phyloP scores from a whole-genome alignment of 2,797 vertebrate species.

The Vespertilio murinus region DNA sequence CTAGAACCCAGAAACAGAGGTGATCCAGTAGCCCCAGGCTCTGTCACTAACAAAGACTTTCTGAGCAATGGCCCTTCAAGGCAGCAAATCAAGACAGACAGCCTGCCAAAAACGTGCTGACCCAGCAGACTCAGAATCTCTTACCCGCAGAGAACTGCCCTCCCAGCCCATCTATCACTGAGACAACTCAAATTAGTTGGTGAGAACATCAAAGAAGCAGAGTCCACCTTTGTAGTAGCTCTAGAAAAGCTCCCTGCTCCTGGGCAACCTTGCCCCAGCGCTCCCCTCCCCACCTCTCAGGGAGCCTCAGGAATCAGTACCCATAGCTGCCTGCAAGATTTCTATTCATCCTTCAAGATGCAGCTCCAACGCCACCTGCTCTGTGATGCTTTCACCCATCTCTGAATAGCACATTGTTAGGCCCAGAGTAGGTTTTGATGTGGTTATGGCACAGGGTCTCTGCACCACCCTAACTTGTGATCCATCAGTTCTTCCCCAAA shows the following conservation, averaged over 20 bases:
- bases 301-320: background rate
- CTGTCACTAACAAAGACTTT: constrained; percentile 59
- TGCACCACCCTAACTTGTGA: background rate
- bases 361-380: background rate
- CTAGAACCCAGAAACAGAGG: background rate
- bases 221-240: background rate
- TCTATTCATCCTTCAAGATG: background rate
- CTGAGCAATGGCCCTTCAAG: constrained; percentile 72
- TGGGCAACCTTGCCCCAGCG: background rate
- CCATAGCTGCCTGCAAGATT: background rate
- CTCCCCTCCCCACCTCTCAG: background rate
- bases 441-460: background rate
- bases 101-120: constrained; percentile 69
- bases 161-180: constrained; percentile 67
- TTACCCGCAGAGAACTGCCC: constrained; percentile 16
- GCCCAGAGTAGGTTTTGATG: background rate
- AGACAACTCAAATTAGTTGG: constrained; percentile 67
- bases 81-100: constrained; percentile 78
- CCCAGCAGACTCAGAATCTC: constrained; percentile 65
- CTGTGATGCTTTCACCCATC: background rate
- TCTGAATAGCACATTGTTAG: background rate
- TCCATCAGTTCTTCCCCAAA: background rate
- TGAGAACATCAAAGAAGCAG: constrained; percentile 37
- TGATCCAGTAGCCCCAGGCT: constrained; percentile 19
- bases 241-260: background rate